Evolutionary conservation across 2,888 invertebrate species (phyloP).

Genomic region (Cephus pygmeus): DNA sequence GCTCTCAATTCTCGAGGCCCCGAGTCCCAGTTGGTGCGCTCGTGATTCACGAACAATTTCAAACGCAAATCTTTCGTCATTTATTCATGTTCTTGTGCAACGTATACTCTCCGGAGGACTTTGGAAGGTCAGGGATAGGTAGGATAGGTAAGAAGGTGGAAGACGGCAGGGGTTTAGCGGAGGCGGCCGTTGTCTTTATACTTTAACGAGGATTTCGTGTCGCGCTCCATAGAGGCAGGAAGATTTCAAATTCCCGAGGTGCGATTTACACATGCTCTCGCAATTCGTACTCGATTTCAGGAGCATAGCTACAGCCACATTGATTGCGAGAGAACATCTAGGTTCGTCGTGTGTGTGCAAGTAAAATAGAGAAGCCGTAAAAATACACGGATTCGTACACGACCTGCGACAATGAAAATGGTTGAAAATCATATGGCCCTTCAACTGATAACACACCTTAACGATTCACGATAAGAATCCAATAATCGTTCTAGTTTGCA

Average conservation of each 20-base stretch:
- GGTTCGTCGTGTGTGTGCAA: background rate
- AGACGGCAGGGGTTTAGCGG: background rate
- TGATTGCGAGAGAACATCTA: background rate
- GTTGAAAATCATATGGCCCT: background rate
- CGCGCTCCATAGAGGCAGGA: background rate
- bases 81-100: constrained; percentile 8
- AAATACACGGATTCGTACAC: background rate
- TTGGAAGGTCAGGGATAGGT: constrained; percentile 2
- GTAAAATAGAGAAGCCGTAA: background rate
- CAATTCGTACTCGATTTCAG: background rate
- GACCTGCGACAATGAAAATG: no score
- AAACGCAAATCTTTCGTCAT: constrained; percentile 6
- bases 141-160: background rate
- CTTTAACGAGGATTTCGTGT: background rate
- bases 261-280: background rate
- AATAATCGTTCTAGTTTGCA: background rate
- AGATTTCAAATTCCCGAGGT: background rate
- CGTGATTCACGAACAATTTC: constrained; percentile 11
- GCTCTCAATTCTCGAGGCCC: background rate
- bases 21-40: background rate
- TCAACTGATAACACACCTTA: background rate
- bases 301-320: background rate
- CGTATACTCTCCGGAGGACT: background rate
- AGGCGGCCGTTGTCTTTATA: background rate
- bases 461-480: background rate